Conservation (phyloP, 2,888 invertebrate genomes). For the Dysmachus trigonus region DNA sequence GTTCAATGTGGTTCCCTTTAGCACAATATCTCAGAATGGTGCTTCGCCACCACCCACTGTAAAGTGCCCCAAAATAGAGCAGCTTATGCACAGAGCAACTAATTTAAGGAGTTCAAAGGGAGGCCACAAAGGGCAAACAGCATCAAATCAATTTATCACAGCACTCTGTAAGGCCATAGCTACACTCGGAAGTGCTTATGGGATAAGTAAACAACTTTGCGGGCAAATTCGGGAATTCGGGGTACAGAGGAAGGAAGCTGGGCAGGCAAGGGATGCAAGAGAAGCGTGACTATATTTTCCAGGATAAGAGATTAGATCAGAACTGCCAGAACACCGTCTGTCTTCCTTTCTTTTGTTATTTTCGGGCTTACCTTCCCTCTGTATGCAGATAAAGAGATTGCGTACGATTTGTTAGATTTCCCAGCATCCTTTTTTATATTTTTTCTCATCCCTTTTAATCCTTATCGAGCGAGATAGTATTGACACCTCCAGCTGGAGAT, state of each 20-base stretch:
- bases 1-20: not conserved
- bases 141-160: constrained; percentile 41
- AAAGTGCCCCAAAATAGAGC: not conserved
- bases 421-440: constrained; percentile 10
- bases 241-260: too few relatives aligned
- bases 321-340: not conserved
- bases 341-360: not conserved
- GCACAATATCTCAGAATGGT: not conserved
- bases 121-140: constrained; percentile 25
- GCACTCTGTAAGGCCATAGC: constrained; percentile 4
- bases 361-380: not conserved
- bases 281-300: constrained; percentile 22
- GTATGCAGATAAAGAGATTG: constrained; percentile 18
- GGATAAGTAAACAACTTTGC: constrained; percentile 35
- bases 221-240: not conserved
- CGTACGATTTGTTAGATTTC: constrained; percentile 8
- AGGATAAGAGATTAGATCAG: constrained; percentile 32
- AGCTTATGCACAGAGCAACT: not conserved
- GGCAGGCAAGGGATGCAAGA: not conserved
- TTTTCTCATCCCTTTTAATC: not conserved
- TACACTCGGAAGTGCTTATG: not conserved
- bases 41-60: not conserved
- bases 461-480: not conserved
- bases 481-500: constrained; percentile 8
- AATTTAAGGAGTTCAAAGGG: constrained; percentile 3